Base-by-base conservation (phyloP, 2,797 vertebrate species). In the Acanthurus tractus region DNA sequence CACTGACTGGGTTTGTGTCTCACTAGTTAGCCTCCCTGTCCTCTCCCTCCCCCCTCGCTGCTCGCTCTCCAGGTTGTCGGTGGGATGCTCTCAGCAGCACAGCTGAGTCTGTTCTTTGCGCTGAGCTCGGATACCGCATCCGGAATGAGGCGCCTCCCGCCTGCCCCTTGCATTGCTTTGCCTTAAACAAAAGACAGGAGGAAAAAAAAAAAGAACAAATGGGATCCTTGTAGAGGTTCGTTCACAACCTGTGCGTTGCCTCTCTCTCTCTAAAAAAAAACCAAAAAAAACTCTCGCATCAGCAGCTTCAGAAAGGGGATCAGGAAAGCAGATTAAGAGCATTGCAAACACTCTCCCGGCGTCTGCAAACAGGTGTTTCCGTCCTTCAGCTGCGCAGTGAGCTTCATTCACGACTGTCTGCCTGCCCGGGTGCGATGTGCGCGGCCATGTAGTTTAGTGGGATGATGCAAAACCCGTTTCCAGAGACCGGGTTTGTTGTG, bases 361-460 rank as follows among this genome's bases (percentile, higher is more conserved):
- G 53, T 68, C 79, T 83, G 80, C 90, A 88, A 94, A 95, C 94
- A 95, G 94, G 94, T 95, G 94, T 95, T 86, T 85, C 57, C 71
- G 66, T 70, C 65, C 72, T 50, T 5, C 58, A 78, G 79, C 84
- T 85, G 76, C 74, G 82, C 86, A 62, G 25, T 76, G 70, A 84
- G 85, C 50, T 67, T 69, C 80, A 76, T 82, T 81, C 70, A 66
- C 48, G 54, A 64, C 81, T 48, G 4, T 49, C 46, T 62, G 73
- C 57, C 61, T 50, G 4, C 38, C 23, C 34, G 53, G 48, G 34
- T n/a, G 48, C 73, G 86, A 86, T 80, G 80, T 81, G 89, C 73
- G 85, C 80, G 59, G 48, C 57, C 57, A 66, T 66, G 70, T 80
- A 79, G 72, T 84, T 67, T 36, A 53, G 70, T 55, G 68, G 78